Evolutionary conservation across 2,797 vertebrate species (phyloP).

Genomic region (Enteromius viviparus): DNA sequence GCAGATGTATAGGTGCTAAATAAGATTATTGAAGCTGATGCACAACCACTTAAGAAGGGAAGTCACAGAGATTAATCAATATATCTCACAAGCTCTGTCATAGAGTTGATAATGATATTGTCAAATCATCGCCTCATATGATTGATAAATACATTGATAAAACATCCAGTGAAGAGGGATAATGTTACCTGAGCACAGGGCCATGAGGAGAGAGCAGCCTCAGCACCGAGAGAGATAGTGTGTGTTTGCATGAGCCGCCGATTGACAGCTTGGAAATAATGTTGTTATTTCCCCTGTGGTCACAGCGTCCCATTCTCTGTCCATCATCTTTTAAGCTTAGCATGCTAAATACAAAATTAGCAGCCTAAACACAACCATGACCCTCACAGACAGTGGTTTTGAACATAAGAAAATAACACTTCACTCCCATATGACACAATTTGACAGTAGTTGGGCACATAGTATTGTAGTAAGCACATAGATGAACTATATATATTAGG

Average conservation of each 20-base stretch:
- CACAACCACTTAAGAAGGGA: background rate
- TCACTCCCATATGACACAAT: background rate
- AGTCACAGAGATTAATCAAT: background rate
- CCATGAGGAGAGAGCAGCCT: background rate
- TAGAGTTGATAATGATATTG: background rate
- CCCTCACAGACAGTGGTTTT: background rate
- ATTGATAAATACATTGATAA: background rate
- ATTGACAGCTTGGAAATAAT: constrained; percentile 7
- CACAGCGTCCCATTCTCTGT: background rate
- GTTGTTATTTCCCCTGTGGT: constrained; percentile 21
- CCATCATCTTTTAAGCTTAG: background rate
- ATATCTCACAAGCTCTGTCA: background rate
- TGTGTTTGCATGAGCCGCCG: background rate
- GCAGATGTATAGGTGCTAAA: background rate
- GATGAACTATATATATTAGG: too few species aligned
- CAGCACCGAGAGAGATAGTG: background rate
- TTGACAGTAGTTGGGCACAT: background rate
- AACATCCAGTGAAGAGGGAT: background rate
- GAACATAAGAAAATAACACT: background rate
- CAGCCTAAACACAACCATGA: background rate
- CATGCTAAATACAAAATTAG: constrained; percentile 3
- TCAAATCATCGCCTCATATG: background rate
- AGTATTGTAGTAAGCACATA: background rate
- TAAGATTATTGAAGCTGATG: background rate
- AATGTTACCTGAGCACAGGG: background rate